Conservation (phyloP, 2,888 invertebrate species). For the Pachymerium ferrugineum region DNA sequence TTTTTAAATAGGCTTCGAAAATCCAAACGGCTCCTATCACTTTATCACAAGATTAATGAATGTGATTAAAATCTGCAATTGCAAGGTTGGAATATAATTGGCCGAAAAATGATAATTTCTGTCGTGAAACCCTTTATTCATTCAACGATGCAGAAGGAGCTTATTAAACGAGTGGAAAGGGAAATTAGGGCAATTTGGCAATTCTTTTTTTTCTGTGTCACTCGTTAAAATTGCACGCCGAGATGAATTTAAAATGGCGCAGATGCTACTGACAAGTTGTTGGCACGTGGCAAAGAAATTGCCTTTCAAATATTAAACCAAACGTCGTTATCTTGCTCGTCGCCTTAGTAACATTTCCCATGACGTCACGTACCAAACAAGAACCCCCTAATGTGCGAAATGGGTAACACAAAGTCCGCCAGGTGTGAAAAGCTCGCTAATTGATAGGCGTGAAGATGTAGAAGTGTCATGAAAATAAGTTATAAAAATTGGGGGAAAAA, state of each 20-base stretch:
- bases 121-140: too few relatives aligned
- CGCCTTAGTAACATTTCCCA: not conserved
- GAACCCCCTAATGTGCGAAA: not conserved
- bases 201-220: not conserved
- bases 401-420: not conserved
- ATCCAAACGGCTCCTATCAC: too few relatives aligned
- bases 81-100: too few relatives aligned
- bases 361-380: not conserved
- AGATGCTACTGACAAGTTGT: conserved; percentile 25
- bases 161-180: conserved; percentile 21
- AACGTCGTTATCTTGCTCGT: conserved; percentile 19
- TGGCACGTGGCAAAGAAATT: conserved; percentile 27
- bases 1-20: too few relatives aligned
- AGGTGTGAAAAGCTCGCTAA: conserved; percentile 11
- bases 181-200: conserved; percentile 17
- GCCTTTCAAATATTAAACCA: conserved; percentile 27
- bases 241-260: conserved; percentile 21
- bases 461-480: not conserved
- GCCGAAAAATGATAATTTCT: too few relatives aligned
- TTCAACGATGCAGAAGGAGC: not conserved
- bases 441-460: not conserved
- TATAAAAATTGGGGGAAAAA: not conserved
- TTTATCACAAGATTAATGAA: too few relatives aligned
- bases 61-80: too few relatives aligned
- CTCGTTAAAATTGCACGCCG: conserved; percentile 27